Base-by-base conservation (phyloP, 2,797 vertebrate genomes). In the Schizothorax lantsangensis region DNA sequence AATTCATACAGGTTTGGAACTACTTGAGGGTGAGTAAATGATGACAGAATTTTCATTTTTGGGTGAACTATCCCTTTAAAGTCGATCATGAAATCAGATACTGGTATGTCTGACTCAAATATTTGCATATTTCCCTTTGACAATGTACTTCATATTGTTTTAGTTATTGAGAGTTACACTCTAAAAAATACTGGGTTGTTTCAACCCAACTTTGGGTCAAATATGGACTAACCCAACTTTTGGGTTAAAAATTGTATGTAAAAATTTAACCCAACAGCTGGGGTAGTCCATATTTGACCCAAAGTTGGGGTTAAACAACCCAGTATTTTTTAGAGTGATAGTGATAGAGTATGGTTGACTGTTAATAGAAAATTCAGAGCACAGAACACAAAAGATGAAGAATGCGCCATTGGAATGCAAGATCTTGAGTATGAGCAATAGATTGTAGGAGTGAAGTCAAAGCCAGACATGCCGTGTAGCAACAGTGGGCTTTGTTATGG, bases 401-500 rank as follows among this genome's bases (percentile, higher is more conserved):
- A 69, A 57, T 85, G n/a, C 45, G 7, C 36, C 21, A 36, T 19
- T 45, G 75, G 38, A 84, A 84, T 84, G 71, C 40, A 52, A 52
- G 45, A 71, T 33, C 40, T 84, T 33, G 40, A 75, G 11, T 38
- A 49, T 78, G 68, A 79, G 84, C 49, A 47, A 10, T 45, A 26
- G 38, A 73, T 15, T 73, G 77, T 73, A 47, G 38, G 38, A 38
- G 77, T 72, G 21, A 62, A 73, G 66, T 59, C 38, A 3, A 73
- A 49, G 84, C 52, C 57, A 59, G 49, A 79, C 84, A 79, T 81
- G 87, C 6, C 49, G 12, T 10, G 84, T 75, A 79, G 84, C 82
- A 79, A 79, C 87, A 79, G 74, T 79, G 49, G 14, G 15, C 69
- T 88, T 88, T 88, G 80, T 86, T 87, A 86, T 84, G 85, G 84